Conservation (phyloP, 2,888 invertebrate species). For the Gymnocheta viridis region DNA sequence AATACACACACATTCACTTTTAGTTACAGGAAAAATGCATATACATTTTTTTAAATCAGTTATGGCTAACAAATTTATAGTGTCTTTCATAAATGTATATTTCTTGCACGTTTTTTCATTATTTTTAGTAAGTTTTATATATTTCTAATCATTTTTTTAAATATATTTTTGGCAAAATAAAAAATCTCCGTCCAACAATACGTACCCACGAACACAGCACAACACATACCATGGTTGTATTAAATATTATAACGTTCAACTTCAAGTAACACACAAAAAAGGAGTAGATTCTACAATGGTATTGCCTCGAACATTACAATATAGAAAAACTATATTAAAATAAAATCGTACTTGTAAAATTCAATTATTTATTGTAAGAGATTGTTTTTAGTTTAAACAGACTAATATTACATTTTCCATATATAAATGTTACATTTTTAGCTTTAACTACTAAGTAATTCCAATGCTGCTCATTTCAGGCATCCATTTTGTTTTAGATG, state of each 20-base stretch:
- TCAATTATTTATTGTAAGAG: neutral
- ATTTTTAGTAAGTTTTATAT: slow-evolving; percentile 22
- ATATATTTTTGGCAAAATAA: slow-evolving; percentile 60
- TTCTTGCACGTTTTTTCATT: neutral
- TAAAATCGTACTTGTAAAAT: neutral
- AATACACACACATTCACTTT: slow-evolving; percentile 63
- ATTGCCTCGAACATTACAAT: neutral
- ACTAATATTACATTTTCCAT: neutral
- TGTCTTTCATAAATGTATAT: no score
- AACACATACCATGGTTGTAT: slow-evolving; percentile 66
- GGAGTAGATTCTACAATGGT: slow-evolving; percentile 32
- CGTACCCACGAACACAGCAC: slow-evolving; percentile 70
- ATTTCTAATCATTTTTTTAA: slow-evolving; percentile 42
- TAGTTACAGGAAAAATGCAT: slow-evolving; percentile 44
- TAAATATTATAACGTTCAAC: slow-evolving; percentile 9
- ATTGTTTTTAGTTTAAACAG: neutral
- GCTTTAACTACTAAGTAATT: slow-evolving; percentile 8
- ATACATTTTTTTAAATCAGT: slow-evolving; percentile 58
- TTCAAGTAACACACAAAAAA: slow-evolving; percentile 58
- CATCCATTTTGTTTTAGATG: slow-evolving; percentile 51
- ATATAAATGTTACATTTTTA: neutral
- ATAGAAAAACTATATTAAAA: neutral
- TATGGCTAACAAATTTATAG: slow-evolving; percentile 23
- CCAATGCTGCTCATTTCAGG: slow-evolving; percentile 10
- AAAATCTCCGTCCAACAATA: slow-evolving; percentile 63